phyloP scores from a whole-genome alignment of 2,888 invertebrate genomes.

The Glyphotaelius pellucidus region DNA sequence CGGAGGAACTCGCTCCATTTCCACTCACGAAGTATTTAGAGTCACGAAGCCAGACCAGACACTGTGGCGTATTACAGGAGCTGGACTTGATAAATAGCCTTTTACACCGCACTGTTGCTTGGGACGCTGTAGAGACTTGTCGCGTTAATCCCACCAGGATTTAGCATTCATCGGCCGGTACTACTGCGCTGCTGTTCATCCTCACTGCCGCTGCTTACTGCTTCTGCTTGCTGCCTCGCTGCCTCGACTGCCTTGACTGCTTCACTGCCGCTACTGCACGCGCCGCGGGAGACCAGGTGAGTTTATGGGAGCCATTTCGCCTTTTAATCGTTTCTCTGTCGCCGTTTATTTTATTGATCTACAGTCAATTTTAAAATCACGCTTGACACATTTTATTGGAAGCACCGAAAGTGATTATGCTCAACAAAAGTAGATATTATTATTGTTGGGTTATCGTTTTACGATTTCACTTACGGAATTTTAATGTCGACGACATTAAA shows the following conservation, averaged over 20 bases:
- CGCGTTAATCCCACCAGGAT: constrained; percentile 13
- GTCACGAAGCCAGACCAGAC: constrained; percentile 71
- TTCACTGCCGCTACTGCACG: constrained; percentile 8
- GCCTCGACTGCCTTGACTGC: neutral
- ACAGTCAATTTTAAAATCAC: neutral
- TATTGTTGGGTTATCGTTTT: neutral
- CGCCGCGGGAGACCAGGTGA: constrained; percentile 44
- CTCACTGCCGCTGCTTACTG: constrained; percentile 26
- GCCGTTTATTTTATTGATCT: constrained; percentile 37
- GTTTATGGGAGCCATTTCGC: constrained; percentile 32
- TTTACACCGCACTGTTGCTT: constrained; percentile 48
- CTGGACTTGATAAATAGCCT: constrained; percentile 57
- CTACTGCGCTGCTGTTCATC: constrained; percentile 36
- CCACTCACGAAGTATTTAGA: constrained; percentile 72
- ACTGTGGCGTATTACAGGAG: constrained; percentile 68
- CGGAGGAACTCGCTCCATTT: constrained; percentile 68
- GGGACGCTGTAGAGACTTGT: constrained; percentile 45
- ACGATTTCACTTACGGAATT: neutral
- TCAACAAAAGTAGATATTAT: neutral
- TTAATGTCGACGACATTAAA: neutral
- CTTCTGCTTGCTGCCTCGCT: neutral
- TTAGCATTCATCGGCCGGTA: neutral
- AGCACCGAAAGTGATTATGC: constrained; percentile 7
- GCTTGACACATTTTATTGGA: constrained; percentile 20
- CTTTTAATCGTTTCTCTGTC: constrained; percentile 38